phyloP scores from a whole-genome alignment of 2,113 vertebrate genomes.

The Caretta caretta region DNA sequence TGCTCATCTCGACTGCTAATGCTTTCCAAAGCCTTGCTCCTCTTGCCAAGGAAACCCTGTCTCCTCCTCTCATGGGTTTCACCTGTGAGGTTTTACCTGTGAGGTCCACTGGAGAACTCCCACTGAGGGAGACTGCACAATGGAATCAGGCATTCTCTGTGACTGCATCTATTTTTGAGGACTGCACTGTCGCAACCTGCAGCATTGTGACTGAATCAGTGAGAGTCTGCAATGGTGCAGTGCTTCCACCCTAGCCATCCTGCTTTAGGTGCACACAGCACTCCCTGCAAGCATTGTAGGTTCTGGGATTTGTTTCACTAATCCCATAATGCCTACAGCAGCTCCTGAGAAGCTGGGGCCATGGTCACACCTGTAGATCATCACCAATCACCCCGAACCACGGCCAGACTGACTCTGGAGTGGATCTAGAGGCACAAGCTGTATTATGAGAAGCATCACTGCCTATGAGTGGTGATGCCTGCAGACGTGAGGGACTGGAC shows the following conservation, averaged over 20 bases:
- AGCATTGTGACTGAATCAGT: neutral
- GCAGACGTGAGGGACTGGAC: neutral
- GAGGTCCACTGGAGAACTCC: neutral
- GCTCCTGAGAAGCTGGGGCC: neutral
- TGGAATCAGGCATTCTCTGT: neutral
- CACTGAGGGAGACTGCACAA: neutral
- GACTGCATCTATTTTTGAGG: neutral
- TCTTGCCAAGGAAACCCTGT: neutral
- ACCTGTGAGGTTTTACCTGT: neutral
- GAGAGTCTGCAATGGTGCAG: neutral
- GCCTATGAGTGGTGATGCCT: neutral
- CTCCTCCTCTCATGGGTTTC: neutral
- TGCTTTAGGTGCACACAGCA: neutral
- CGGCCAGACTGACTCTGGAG: neutral
- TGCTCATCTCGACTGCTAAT: neutral
- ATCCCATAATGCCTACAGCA: neutral
- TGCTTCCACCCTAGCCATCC: neutral
- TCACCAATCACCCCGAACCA: neutral
- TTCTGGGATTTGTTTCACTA: neutral
- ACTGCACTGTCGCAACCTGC: neutral
- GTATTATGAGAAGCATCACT: neutral
- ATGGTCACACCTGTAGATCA: neutral
- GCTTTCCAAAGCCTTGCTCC: neutral
- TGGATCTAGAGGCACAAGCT: neutral
- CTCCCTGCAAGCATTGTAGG: neutral